These are phyloP conservation scores for Molorchus minor DNA, from an alignment of 2,888 invertebrate genomes.

Conservation along the genomic window DNA sequence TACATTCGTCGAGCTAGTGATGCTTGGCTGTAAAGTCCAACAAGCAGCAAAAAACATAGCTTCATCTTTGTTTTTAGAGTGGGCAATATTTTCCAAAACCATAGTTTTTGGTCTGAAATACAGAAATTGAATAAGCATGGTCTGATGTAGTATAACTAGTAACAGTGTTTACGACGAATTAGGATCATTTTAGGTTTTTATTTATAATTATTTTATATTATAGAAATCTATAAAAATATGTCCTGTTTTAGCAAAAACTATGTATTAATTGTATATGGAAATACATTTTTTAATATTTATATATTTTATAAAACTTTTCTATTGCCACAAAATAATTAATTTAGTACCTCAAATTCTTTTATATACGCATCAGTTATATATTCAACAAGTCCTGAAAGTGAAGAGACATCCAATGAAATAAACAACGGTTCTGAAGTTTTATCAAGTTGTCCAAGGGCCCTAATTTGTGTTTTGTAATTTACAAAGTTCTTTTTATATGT, in stretches of 20 bases:
- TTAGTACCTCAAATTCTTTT: slow-evolving; percentile 59
- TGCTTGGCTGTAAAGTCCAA: slow-evolving; percentile 64
- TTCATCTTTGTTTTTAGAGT: slow-evolving; percentile 57
- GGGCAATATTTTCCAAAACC: slow-evolving; percentile 62
- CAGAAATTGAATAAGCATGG: slow-evolving; percentile 8
- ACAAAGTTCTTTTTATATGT: slow-evolving; percentile 48
- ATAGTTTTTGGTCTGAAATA: slow-evolving; percentile 56
- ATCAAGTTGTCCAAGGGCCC: slow-evolving; percentile 55
- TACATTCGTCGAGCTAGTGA: slow-evolving; percentile 52
- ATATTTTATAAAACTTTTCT: no score
- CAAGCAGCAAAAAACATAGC: slow-evolving; percentile 62
- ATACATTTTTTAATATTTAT: no score
- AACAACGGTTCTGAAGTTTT: slow-evolving; percentile 54
- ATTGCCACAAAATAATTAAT: not conserved
- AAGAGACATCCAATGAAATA: slow-evolving; percentile 51
- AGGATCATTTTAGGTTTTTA: no score
- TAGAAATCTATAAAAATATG: no score
- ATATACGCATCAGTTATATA: slow-evolving; percentile 57
- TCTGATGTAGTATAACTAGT: no score
- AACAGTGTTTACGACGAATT: no score
- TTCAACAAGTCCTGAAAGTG: slow-evolving; percentile 49
- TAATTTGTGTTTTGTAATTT: slow-evolving; percentile 51
- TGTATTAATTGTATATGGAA: no score
- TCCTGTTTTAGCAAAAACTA: slow-evolving; percentile 6
- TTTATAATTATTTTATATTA: no score